Percentiles rank a stretch among this genome's conserved stretches.
Evolutionary conservation across 2,888 invertebrate species (phyloP).

Genomic region (Plebejus melissa): DNA sequence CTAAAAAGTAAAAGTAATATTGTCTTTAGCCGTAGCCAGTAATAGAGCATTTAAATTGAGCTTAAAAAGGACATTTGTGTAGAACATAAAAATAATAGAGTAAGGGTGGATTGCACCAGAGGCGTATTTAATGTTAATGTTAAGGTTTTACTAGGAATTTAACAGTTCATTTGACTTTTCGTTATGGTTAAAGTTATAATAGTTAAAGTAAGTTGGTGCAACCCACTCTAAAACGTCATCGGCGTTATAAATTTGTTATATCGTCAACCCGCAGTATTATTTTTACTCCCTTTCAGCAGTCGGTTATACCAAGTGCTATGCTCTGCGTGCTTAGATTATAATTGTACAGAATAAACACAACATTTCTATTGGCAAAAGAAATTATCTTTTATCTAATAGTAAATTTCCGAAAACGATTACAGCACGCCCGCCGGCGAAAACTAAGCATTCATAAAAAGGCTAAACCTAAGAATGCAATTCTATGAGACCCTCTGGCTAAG

Average conservation of each 20-base stretch:
- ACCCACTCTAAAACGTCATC: background rate
- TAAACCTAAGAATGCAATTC: conserved; percentile 27
- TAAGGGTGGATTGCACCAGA: background rate
- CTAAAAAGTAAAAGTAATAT: conserved; percentile 18
- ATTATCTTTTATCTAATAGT: conserved; percentile 20
- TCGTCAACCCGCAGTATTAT: background rate
- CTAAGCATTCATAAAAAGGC: conserved; percentile 23
- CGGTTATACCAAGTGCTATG: background rate
- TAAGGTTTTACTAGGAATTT: no score
- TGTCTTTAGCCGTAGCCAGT: background rate
- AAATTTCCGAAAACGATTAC: conserved; percentile 26
- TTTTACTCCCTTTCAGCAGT: background rate
- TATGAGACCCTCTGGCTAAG: conserved; percentile 27
- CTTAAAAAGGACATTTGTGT: background rate
- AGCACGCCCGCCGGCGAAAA: conserved; percentile 1
- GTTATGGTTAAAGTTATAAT: no score
- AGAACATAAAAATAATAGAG: background rate
- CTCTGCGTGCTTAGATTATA: background rate
- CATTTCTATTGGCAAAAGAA: conserved; percentile 6
- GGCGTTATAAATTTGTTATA: background rate
- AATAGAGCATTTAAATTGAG: background rate
- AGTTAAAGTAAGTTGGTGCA: no score
- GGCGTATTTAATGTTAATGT: no score
- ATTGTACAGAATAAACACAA: background rate
- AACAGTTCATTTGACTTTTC: no score